Evolutionary conservation across 2,113 vertebrate species (phyloP).

Genomic region (Pseudonaja textilis): DNA sequence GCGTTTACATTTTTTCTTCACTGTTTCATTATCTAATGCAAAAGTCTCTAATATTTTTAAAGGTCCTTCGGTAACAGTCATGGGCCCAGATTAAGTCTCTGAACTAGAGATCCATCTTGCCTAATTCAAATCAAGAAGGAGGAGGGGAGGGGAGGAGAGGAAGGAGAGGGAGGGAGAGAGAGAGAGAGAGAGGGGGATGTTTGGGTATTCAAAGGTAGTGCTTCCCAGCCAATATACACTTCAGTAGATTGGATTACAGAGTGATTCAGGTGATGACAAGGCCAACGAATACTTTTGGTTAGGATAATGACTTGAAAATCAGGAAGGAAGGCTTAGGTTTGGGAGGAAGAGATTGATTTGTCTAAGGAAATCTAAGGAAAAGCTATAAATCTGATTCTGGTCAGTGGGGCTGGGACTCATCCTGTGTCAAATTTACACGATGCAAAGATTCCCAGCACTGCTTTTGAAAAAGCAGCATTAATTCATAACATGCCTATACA

Average conservation of each 20-base stretch:
- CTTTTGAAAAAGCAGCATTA: neutral
- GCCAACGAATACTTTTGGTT: neutral
- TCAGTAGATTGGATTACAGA: neutral
- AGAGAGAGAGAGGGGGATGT: neutral
- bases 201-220: neutral
- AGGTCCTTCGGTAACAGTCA: neutral
- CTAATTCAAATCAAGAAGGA: neutral
- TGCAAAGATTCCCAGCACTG: neutral
- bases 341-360: neutral
- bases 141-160: too few relatives aligned
- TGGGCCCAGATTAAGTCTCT: neutral
- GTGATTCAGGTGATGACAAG: neutral
- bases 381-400: neutral
- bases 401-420: neutral
- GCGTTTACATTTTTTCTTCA: neutral
- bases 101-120: neutral
- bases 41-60: neutral
- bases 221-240: neutral
- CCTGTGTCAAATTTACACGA: neutral
- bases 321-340: neutral
- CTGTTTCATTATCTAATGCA: neutral
- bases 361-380: neutral
- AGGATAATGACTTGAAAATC: neutral
- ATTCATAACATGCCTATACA: neutral
- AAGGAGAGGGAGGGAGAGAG: accelerated